Evolutionary conservation across 2,888 invertebrate species (phyloP), one percentile per base, ranked within the genome.

Genomic region (Hydrotaea cyrtoneurina): DNA sequence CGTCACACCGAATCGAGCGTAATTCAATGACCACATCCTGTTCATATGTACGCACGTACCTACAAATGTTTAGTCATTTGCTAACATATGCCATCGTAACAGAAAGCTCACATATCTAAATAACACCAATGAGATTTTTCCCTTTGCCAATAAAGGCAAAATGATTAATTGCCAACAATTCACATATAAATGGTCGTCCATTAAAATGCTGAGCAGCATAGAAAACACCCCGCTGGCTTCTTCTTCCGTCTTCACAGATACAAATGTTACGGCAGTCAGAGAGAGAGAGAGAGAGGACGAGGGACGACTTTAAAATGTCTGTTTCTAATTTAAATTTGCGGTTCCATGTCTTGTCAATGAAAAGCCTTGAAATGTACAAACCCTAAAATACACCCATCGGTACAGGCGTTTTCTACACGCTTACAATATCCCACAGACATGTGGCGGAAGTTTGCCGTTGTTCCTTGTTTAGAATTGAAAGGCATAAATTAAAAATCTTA

Each of bases 311-410:
- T 36, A 11, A 39, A 1, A 50, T 23, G 31, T 31, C 4, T n/a
- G 31, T 31, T 31, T 31, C 15, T 31, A 62, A 62, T 62, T 62
- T 62, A 62, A 59, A 62, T n/a, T 62, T 31, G 23, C 31, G 26
- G 21, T 59, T 23, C n/a, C 39, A 31, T 31, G 62, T 31, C 13
- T 62, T n/a, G 31, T 31, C n/a, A 62, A n/a, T n/a, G n/a, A 31
- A 31, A 62, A 31, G 26, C 62, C 31, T n/a, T 31, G n/a, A 31
- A n/a, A 26, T 59, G 1, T 2, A 23, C 23, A 13, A 26, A 59
- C 15, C 7, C 43, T 26, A 13, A 59, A 13, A 59, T 13, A 59
- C 59, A 23, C 26, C 8, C 59, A 36, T n/a, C n/a, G n/a, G n/a
- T n/a, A n/a, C 59, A 21, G 7, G 7, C 57, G 23, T 23, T 23